Conservation (phyloP, 2,113 vertebrate species). For the Amia ocellicauda region DNA sequence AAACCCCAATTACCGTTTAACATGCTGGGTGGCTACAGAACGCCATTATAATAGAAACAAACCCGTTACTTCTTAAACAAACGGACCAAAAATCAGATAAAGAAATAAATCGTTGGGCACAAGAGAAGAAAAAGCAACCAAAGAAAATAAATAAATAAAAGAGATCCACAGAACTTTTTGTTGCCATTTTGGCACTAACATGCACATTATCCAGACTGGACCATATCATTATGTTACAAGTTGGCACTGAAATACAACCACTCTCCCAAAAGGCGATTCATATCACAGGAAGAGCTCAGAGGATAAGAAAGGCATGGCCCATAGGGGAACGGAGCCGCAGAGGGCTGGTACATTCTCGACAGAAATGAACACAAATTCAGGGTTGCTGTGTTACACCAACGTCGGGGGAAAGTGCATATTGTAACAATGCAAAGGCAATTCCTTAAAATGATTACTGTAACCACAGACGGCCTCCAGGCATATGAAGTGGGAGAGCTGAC, state of each 20-base stretch:
- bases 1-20: slow-evolving; percentile 53
- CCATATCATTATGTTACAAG: slow-evolving; percentile 46
- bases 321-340: no score
- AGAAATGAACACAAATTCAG: no score
- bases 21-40: slow-evolving; percentile 59
- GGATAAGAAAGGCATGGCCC: no score
- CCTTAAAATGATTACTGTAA: no score
- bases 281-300: no score
- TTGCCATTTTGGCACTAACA: slow-evolving; percentile 50
- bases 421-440: no score
- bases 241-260: slow-evolving; percentile 39
- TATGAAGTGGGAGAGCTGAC: no score
- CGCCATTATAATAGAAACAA: slow-evolving; percentile 38
- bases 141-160: slow-evolving; percentile 32
- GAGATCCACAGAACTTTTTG: slow-evolving; percentile 44
- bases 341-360: no score
- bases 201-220: slow-evolving; percentile 48
- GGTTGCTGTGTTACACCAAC: no score
- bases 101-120: slow-evolving; percentile 50
- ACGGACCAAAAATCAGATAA: no score
- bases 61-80: slow-evolving; percentile 24
- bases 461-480: no score
- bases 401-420: no score
- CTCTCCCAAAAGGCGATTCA: slow-evolving; percentile 1
- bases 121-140: slow-evolving; percentile 42